Conservation (phyloP, 2,797 vertebrate species). For the Anabacerthia variegaticeps region DNA sequence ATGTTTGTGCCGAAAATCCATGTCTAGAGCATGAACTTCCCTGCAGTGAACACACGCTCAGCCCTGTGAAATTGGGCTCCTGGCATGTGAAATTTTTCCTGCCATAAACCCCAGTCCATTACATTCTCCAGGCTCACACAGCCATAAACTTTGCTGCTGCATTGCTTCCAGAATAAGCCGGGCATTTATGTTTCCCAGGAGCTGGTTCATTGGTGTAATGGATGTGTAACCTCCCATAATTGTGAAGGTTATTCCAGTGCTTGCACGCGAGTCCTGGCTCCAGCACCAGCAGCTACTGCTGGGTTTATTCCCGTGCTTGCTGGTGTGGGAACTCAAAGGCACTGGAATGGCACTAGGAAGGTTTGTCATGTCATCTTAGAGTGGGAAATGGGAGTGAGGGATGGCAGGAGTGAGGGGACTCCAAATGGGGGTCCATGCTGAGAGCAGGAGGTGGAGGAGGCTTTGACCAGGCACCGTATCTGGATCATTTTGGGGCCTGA, state of each 20-base stretch:
- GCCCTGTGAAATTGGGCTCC: neutral
- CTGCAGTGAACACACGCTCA: accelerated
- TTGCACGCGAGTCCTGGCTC: neutral
- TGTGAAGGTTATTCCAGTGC: neutral
- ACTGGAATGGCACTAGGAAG: neutral
- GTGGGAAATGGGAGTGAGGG: accelerated
- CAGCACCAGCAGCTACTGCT: neutral
- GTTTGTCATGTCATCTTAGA: neutral
- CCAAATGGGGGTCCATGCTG: neutral
- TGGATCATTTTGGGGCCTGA: accelerated
- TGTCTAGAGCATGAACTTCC: neutral
- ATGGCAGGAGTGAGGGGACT: neutral
- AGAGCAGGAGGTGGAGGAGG: neutral
- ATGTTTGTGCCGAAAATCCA: accelerated
- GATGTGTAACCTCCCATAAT: slow-evolving; percentile 21
- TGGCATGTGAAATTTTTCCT: neutral
- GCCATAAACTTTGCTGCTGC: neutral
- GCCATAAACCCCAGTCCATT: neutral
- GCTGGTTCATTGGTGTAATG: slow-evolving; percentile 1
- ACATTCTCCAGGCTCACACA: neutral
- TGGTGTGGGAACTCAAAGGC: neutral
- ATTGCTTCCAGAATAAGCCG: neutral
- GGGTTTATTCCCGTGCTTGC: neutral
- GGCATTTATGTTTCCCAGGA: slow-evolving; percentile 13
- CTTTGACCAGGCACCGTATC: accelerated